These are phyloP conservation scores for Aricia agestis DNA, from an alignment of 1,140 invertebrate species.

Conservation along the genomic window DNA sequence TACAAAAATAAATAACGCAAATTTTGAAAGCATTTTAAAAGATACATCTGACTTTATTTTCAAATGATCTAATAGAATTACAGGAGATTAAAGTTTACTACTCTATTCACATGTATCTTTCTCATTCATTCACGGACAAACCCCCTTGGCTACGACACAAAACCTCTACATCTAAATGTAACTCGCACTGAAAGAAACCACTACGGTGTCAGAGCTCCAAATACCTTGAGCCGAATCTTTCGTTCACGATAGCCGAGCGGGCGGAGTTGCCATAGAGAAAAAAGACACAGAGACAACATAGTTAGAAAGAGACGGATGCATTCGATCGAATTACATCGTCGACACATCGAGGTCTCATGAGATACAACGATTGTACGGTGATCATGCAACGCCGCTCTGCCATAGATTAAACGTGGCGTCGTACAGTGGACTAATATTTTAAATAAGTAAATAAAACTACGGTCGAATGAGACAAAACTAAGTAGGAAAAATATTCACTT, in stretches of 20 bases:
- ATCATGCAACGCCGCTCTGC: conserved; percentile 41
- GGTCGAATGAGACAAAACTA: background rate
- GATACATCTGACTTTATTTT: background rate
- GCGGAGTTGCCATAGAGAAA: conserved; percentile 68
- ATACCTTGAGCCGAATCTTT: conserved; percentile 73
- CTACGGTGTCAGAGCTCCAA: conserved; percentile 49
- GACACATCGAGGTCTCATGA: conserved; percentile 23
- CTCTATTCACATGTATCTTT: conserved; percentile 42
- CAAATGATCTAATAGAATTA: no score
- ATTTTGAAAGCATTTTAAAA: conserved; percentile 15
- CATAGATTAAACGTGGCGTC: conserved; percentile 14
- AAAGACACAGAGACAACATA: conserved; percentile 70
- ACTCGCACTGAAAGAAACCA: conserved; percentile 54
- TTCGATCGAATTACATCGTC: conserved; percentile 26
- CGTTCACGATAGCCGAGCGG: conserved; percentile 70
- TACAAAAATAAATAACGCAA: background rate
- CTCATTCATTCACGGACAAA: conserved; percentile 59
- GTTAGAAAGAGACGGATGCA: conserved; percentile 59
- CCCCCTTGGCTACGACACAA: conserved; percentile 75
- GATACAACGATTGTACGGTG: conserved; percentile 31
- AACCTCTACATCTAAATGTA: conserved; percentile 61
- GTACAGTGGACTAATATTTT: no score
- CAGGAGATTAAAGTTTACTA: no score
- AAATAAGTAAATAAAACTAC: background rate
- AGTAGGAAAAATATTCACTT: background rate